These are phyloP conservation scores for Turritopsis dohrnii DNA, from an alignment of 30 jellyfish, hydroid and myxozoan genomes.

Conservation along the genomic window DNA sequence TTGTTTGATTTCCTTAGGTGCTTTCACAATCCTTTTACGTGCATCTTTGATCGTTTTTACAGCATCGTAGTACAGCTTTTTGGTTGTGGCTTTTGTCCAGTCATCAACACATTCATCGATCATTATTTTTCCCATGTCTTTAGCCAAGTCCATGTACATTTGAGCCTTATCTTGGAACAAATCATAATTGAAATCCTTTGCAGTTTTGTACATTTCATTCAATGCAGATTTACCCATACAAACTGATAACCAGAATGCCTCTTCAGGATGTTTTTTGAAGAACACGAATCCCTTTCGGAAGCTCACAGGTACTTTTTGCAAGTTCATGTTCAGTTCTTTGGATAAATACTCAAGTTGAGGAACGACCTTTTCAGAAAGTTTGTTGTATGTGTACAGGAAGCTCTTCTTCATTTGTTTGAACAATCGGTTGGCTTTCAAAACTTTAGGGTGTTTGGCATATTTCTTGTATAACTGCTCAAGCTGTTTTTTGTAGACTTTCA, in stretches of 20 bases:
- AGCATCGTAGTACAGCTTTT: conserved; percentile 20
- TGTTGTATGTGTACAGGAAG: conserved; percentile 38
- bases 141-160: not conserved
- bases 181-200: not conserved
- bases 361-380: conserved; percentile 32
- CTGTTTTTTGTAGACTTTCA: not conserved
- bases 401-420: conserved; percentile 38
- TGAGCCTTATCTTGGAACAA: not conserved
- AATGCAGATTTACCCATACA: not conserved
- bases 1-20: not conserved
- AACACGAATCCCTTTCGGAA: not conserved
- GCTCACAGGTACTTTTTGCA: conserved; percentile 17
- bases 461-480: not conserved
- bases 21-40: not conserved
- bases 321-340: not conserved
- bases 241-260: conserved; percentile 73
- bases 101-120: conserved; percentile 20
- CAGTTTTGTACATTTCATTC: not conserved
- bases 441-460: conserved; percentile 30
- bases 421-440: conserved; percentile 20
- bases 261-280: conserved; percentile 78
- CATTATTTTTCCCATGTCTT: not conserved
- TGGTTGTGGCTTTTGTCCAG: conserved; percentile 29
- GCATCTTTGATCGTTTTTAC: not conserved
- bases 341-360: conserved; percentile 6